These are phyloP conservation scores for Branchipolynoe longqiensis DNA, from an alignment of 2,888 invertebrate genomes.

Conservation along the genomic window DNA sequence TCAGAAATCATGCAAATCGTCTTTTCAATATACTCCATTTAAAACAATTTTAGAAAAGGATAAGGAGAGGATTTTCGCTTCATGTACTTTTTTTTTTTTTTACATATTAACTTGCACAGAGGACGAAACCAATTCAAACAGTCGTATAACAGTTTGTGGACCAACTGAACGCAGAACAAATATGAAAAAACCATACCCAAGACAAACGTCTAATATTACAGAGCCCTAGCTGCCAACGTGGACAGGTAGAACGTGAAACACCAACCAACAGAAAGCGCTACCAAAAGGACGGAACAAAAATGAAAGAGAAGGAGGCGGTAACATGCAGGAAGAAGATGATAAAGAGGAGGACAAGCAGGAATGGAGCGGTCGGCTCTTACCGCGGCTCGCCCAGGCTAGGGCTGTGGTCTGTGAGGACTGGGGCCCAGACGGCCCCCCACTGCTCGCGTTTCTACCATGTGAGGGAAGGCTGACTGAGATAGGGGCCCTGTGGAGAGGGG, in stretches of 20 bases:
- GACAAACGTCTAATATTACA: constrained; percentile 48
- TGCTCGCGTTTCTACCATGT: constrained; percentile 26
- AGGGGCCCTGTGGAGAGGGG: constrained; percentile 50
- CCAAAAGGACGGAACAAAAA: constrained; percentile 45
- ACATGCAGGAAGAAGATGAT: constrained; percentile 54
- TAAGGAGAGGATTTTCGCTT: too few relatives aligned
- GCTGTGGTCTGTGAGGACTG: background rate
- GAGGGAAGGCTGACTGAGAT: constrained; percentile 57
- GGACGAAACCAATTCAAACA: constrained; percentile 55
- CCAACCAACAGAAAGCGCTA: constrained; percentile 58
- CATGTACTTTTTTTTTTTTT: too few relatives aligned
- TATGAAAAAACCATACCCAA: constrained; percentile 56
- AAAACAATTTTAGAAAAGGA: too few relatives aligned
- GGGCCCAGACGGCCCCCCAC: constrained; percentile 4
- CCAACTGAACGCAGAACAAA: constrained; percentile 56
- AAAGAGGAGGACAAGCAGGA: constrained; percentile 48
- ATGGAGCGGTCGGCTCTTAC: constrained; percentile 52
- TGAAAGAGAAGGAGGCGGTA: constrained; percentile 31
- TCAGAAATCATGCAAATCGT: constrained; percentile 27
- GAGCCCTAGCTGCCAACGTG: constrained; percentile 46
- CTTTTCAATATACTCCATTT: constrained; percentile 23
- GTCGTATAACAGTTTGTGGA: constrained; percentile 55
- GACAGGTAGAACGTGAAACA: constrained; percentile 53
- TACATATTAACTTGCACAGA: constrained; percentile 40
- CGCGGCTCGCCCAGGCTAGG: constrained; percentile 35